Conservation (phyloP, 2,888 invertebrate species). For the Microctonus aethiopoides region DNA sequence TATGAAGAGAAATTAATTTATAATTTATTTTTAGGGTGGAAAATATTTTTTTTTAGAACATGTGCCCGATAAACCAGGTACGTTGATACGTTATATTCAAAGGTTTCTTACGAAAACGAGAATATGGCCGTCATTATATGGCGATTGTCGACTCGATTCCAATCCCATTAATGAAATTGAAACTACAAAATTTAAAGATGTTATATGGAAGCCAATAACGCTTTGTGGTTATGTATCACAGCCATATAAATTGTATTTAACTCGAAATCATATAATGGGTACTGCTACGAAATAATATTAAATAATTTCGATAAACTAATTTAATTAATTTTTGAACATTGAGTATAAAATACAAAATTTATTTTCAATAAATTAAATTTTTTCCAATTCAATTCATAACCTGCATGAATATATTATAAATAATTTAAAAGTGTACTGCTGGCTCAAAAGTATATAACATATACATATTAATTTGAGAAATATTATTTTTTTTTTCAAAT, state of each 20-base stretch:
- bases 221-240: slow-evolving; percentile 56
- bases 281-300: slow-evolving; percentile 51
- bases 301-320: too few species aligned
- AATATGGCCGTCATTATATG: slow-evolving; percentile 60
- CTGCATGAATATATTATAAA: too few species aligned
- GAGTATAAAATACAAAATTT: too few species aligned
- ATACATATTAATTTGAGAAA: too few species aligned
- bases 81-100: slow-evolving; percentile 52
- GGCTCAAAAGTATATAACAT: too few species aligned
- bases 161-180: slow-evolving; percentile 51
- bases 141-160: slow-evolving; percentile 54
- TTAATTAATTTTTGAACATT: too few species aligned
- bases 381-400: too few species aligned
- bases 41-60: slow-evolving; percentile 61
- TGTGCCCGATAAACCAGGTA: slow-evolving; percentile 49
- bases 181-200: slow-evolving; percentile 49
- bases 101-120: slow-evolving; percentile 50
- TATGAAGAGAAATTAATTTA: neutral
- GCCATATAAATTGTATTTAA: slow-evolving; percentile 52
- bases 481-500: too few species aligned
- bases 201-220: slow-evolving; percentile 49
- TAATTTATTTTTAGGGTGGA: slow-evolving; percentile 50
- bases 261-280: slow-evolving; percentile 56
- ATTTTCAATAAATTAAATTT: too few species aligned
- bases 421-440: too few species aligned